These are phyloP conservation scores for Stenopsyche tienmushanensis DNA, from an alignment of 1,140 invertebrate species.

Conservation along the genomic window DNA sequence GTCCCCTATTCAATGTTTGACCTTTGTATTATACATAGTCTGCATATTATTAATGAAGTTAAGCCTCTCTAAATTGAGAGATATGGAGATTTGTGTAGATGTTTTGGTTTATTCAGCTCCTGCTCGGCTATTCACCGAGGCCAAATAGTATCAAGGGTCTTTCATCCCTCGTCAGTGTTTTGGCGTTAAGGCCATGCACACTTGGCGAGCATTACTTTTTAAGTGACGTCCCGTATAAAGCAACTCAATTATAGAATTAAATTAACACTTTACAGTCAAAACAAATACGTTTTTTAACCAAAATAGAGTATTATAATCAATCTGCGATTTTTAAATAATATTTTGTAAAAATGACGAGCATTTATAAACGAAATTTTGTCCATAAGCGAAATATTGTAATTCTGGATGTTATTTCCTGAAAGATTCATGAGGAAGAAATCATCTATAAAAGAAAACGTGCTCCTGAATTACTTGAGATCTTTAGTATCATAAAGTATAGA, in stretches of 20 bases:
- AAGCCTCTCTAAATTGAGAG: background rate
- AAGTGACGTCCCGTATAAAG: conserved; percentile 11
- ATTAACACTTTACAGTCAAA: conserved; percentile 6
- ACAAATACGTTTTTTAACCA: too few relatives aligned
- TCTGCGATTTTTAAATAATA: too few relatives aligned
- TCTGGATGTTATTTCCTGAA: too few relatives aligned
- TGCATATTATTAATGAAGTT: background rate
- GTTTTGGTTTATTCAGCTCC: background rate
- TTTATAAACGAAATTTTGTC: too few relatives aligned
- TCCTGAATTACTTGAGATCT: too few relatives aligned
- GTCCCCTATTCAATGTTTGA: background rate
- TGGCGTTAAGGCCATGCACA: background rate
- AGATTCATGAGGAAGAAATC: too few relatives aligned
- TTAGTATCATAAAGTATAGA: too few relatives aligned
- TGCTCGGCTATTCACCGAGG: background rate
- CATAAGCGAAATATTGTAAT: too few relatives aligned
- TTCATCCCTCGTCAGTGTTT: conserved; percentile 11
- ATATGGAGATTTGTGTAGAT: background rate
- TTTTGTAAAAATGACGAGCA: too few relatives aligned
- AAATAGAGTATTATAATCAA: too few relatives aligned
- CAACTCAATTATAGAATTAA: conserved; percentile 16
- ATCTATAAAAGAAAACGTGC: too few relatives aligned
- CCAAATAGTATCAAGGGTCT: conserved; percentile 11
- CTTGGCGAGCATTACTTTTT: conserved; percentile 14
- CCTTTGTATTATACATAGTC: background rate